phyloP scores from a whole-genome alignment of 2,113 vertebrate species.

The Eublepharis macularius region DNA sequence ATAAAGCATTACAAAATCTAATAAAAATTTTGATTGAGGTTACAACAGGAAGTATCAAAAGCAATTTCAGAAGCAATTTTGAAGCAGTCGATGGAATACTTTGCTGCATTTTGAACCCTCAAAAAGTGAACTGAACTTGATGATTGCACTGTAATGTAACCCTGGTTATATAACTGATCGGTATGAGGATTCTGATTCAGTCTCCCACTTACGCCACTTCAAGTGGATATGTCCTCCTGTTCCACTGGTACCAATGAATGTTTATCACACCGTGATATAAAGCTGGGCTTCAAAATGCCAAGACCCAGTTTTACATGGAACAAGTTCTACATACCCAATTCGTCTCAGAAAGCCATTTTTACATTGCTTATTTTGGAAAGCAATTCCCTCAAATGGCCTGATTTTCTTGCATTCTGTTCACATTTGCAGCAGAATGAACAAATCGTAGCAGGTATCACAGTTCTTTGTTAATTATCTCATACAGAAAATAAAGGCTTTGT shows the following conservation, averaged over 20 bases:
- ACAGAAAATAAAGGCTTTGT: neutral
- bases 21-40: neutral
- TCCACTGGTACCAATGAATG: neutral
- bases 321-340: neutral
- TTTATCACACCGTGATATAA: neutral
- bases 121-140: neutral
- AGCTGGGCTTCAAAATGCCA: neutral
- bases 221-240: neutral
- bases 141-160: neutral
- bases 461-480: neutral
- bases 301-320: neutral
- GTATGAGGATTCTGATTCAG: neutral
- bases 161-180: neutral
- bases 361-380: neutral
- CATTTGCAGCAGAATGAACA: neutral
- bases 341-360: neutral
- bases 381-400: neutral
- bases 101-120: neutral
- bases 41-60: neutral
- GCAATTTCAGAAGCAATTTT: slow-evolving; percentile 9
- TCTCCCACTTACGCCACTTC: neutral
- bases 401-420: neutral
- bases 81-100: neutral
- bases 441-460: neutral
- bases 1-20: neutral